Conservation (phyloP, 2,113 vertebrate species). For the Dicerorhinus sumatrensis region DNA sequence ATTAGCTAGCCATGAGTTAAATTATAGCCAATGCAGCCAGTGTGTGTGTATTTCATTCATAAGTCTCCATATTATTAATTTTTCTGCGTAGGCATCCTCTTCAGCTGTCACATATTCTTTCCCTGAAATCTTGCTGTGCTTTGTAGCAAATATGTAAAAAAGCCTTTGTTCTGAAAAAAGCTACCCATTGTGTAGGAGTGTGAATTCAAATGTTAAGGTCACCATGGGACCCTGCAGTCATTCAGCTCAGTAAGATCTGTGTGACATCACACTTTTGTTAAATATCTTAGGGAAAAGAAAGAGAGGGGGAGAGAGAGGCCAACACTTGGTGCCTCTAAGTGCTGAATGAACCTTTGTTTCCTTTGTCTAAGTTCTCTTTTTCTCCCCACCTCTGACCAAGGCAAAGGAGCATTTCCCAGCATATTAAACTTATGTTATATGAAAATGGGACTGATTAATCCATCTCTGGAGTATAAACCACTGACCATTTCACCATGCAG, state of each 20-base stretch:
- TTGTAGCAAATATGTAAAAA: conserved; percentile 63
- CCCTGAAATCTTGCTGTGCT: conserved; percentile 50
- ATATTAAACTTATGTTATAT: conserved; percentile 32
- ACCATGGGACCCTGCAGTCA: conserved; percentile 61
- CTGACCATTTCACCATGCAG: neutral
- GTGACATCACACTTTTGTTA: conserved; percentile 77
- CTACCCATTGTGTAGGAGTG: conserved; percentile 71
- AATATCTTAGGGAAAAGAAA: neutral
- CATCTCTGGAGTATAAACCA: neutral
- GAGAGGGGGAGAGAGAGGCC: neutral
- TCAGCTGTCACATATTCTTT: conserved; percentile 28
- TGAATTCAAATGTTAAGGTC: conserved; percentile 79
- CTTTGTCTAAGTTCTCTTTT: conserved; percentile 25
- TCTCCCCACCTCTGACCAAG: neutral
- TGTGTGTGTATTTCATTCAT: neutral
- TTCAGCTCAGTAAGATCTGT: conserved; percentile 66
- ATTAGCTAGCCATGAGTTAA: conserved; percentile 33
- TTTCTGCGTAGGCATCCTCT: neutral
- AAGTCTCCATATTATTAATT: conserved; percentile 47
- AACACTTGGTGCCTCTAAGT: conserved; percentile 20
- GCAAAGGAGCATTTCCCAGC: neutral
- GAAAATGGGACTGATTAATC: conserved; percentile 6
- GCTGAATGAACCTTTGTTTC: conserved; percentile 71
- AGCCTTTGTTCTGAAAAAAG: conserved; percentile 69
- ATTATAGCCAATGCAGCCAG: neutral